Base-by-base conservation (phyloP, 2,113 vertebrate species). In the Struthio camelus region DNA sequence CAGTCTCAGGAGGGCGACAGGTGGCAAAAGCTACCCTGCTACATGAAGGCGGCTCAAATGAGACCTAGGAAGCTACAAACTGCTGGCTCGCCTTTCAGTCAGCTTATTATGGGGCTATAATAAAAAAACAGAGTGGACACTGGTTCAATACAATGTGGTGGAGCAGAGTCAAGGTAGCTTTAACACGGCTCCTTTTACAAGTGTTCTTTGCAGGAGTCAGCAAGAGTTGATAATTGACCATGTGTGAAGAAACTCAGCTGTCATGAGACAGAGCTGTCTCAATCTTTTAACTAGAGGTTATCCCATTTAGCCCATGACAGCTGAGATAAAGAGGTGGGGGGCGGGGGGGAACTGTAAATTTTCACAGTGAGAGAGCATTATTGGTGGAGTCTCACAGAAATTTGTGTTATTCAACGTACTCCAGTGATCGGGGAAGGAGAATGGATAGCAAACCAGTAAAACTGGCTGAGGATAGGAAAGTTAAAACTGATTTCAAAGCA, bases 381-480 rank as follows among this genome's bases (percentile, higher is more conserved):
- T 2, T 73, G 3, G 20, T 16, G 7, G 69, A 13, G 48, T 3
- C 12, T 0, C 40, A 1, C 24, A 6, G 72, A 14, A 27, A 10
- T 0, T 1, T 0, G 6, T 5, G 48, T 4, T 53, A 69, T 13
- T 44, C 40, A 42, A 8, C 0, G 27, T 0, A 69, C 75, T 30
- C n/a, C 9, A 1, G 28, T 2, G 17, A 10, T 6, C 64, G 13
- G 51, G 13, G 14, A 14, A 54, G 44, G 78, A 40, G 23, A 7
- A 15, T 5, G 2, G 9, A 28, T 2, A 3, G 10, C 3, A 4
- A 10, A 17, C 40, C 6, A 13, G 2, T 0, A 10, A 65, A 27
- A 24, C 24, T 9, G 61, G 76, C 90, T 34, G 54, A 16, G 9
- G 54, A 23, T 1, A 30, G 38, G 8, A 12, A 14, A 38, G 19